Percentiles rank a stretch among this genome's conserved stretches.
phyloP scores from a whole-genome alignment of 1,140 invertebrate genomes.

The Pissodes strobi region DNA sequence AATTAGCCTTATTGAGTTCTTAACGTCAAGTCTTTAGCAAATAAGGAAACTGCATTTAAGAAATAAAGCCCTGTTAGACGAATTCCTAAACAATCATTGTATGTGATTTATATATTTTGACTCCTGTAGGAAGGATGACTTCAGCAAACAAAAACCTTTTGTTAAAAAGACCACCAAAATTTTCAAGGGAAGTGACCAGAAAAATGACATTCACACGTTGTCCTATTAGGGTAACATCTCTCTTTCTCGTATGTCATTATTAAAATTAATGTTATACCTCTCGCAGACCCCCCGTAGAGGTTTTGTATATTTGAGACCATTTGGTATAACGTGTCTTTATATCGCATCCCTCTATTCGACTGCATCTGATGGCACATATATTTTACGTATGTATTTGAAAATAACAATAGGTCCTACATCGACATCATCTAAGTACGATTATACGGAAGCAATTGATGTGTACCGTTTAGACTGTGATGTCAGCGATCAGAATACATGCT shows the following conservation, averaged over 20 bases:
- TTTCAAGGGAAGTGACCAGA: slow-evolving; percentile 16
- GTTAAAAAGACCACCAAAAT: slow-evolving; percentile 16
- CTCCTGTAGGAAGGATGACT: too few species aligned
- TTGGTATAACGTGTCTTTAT: slow-evolving; percentile 25
- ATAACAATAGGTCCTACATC: slow-evolving; percentile 17
- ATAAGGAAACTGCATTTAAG: too few species aligned
- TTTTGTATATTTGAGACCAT: slow-evolving; percentile 21
- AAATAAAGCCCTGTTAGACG: too few species aligned
- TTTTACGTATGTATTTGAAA: slow-evolving; percentile 24
- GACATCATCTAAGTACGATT: background rate
- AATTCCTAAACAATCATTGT: too few species aligned
- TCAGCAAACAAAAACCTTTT: too few species aligned
- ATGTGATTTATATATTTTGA: too few species aligned
- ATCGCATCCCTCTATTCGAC: slow-evolving; percentile 14
- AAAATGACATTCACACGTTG: slow-evolving; percentile 32
- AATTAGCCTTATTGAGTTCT: too few species aligned
- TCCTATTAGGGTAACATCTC: slow-evolving; percentile 30
- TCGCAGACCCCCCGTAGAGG: slow-evolving; percentile 17
- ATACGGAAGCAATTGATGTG: background rate
- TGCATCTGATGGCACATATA: slow-evolving; percentile 21
- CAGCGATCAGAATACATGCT: background rate
- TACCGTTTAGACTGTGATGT: slow-evolving; percentile 4
- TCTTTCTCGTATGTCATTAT: slow-evolving; percentile 22
- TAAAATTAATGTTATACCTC: slow-evolving; percentile 32
- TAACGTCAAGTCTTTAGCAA: too few species aligned